These are phyloP conservation scores for Leptura quadrifasciata DNA, from an alignment of 2,888 invertebrate species.

Conservation along the genomic window DNA sequence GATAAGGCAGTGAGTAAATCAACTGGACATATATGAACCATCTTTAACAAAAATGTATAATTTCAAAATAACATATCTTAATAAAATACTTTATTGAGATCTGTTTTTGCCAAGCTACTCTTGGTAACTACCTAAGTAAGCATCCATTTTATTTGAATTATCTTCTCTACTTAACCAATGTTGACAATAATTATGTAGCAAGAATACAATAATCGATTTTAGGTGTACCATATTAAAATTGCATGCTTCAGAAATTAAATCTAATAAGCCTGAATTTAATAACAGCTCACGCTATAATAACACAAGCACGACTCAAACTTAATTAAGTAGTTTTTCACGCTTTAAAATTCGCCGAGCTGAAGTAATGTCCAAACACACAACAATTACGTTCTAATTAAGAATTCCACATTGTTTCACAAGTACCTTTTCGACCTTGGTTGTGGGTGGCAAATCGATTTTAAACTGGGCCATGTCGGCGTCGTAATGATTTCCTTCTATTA, in stretches of 20 bases:
- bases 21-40: too few relatives aligned
- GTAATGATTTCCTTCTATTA: slow-evolving; percentile 36
- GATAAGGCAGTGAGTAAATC: too few relatives aligned
- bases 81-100: too few relatives aligned
- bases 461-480: slow-evolving; percentile 40
- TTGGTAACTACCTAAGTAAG: too few relatives aligned
- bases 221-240: slow-evolving; percentile 19
- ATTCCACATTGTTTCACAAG: slow-evolving; percentile 41
- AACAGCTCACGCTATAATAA: not conserved
- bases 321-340: slow-evolving; percentile 1
- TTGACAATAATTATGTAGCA: too few relatives aligned
- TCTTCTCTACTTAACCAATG: too few relatives aligned
- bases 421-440: slow-evolving; percentile 41
- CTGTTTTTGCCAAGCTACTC: too few relatives aligned
- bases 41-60: too few relatives aligned
- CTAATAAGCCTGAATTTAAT: slow-evolving; percentile 14
- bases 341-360: slow-evolving; percentile 3
- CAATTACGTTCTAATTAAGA: slow-evolving; percentile 45
- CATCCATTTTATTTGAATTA: too few relatives aligned
- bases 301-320: not conserved
- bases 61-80: too few relatives aligned
- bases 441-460: slow-evolving; percentile 44
- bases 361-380: slow-evolving; percentile 15
- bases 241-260: slow-evolving; percentile 1
- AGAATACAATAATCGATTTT: not conserved